phyloP scores from a whole-genome alignment of 2,888 invertebrate species.

The Eristalis pertinax region DNA sequence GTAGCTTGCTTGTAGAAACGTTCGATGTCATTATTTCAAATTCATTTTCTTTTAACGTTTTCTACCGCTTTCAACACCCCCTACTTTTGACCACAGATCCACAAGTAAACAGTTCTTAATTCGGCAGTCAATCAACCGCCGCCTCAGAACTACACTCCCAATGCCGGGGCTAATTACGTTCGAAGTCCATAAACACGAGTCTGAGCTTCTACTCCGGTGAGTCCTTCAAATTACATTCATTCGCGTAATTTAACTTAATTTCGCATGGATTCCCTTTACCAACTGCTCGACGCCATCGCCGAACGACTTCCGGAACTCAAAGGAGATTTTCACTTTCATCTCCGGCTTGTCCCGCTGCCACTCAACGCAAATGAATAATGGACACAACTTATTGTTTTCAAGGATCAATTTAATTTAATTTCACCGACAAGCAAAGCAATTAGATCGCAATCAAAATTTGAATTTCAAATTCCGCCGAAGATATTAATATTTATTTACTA shows the following conservation, averaged over 20 bases:
- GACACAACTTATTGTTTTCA: constrained; percentile 57
- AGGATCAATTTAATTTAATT: constrained; percentile 60
- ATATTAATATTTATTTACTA: constrained; percentile 62
- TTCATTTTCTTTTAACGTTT: no score
- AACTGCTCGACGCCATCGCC: not conserved
- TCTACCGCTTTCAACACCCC: no score
- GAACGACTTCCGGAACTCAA: not conserved
- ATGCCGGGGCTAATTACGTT: not conserved
- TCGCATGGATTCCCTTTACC: not conserved
- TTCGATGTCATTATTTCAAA: no score
- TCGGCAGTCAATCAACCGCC: not conserved
- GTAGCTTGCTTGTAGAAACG: no score
- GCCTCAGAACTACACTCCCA: not conserved
- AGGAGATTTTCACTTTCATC: constrained; percentile 21
- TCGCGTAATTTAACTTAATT: not conserved
- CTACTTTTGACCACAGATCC: not conserved
- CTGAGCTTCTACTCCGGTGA: not conserved
- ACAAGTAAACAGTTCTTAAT: not conserved
- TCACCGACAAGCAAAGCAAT: constrained; percentile 52
- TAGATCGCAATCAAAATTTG: constrained; percentile 59
- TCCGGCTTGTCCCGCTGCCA: constrained; percentile 14
- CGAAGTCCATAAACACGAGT: not conserved
- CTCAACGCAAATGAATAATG: constrained; percentile 51
- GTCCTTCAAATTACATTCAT: not conserved
- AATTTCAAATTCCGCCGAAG: constrained; percentile 51